A percentile compares a stretch with the other conserved stretches of the same genome.
phyloP scores from a whole-genome alignment of 2,888 invertebrate genomes.

The Shargacucullia verbasci region DNA sequence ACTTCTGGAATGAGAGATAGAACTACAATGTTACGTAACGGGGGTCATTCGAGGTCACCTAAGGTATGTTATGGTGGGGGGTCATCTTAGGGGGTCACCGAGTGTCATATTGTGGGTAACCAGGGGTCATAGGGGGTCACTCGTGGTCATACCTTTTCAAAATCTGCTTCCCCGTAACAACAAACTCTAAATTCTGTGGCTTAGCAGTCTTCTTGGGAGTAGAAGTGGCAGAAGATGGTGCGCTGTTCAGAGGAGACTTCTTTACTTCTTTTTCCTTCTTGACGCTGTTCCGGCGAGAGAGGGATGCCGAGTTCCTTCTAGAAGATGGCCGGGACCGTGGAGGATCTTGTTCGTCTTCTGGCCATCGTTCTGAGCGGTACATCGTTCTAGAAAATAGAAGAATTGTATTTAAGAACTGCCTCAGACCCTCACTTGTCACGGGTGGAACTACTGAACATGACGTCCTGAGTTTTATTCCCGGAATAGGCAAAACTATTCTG shows the following conservation, averaged over 20 bases:
- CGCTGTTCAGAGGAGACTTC: conserved; percentile 52
- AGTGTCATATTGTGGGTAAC: too few species aligned
- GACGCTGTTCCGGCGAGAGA: conserved; percentile 72
- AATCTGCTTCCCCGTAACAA: conserved; percentile 80
- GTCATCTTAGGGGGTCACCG: too few species aligned
- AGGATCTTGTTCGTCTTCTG: conserved; percentile 63
- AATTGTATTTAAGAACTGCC: too few species aligned
- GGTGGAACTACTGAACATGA: too few species aligned
- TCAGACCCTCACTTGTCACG: too few species aligned
- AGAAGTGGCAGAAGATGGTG: conserved; percentile 60
- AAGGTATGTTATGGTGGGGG: too few species aligned
- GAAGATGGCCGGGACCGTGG: conserved; percentile 69
- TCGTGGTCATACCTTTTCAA: conserved; percentile 78
- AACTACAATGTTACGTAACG: too few species aligned
- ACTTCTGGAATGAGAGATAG: conserved; percentile 59
- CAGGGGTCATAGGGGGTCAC: too few species aligned
- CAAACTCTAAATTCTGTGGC: conserved; percentile 72
- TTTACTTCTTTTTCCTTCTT: conserved; percentile 66
- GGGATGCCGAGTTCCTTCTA: conserved; percentile 72
- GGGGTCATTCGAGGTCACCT: too few species aligned
- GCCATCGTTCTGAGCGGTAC: conserved; percentile 58
- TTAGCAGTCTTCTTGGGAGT: conserved; percentile 74
- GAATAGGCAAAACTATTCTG: too few species aligned
- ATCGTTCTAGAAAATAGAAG: conserved; percentile 34
- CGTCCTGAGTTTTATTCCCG: too few species aligned